Evolutionary conservation across 1,140 invertebrate genomes (phyloP).

Genomic region (Calliopsis andreniformis): DNA sequence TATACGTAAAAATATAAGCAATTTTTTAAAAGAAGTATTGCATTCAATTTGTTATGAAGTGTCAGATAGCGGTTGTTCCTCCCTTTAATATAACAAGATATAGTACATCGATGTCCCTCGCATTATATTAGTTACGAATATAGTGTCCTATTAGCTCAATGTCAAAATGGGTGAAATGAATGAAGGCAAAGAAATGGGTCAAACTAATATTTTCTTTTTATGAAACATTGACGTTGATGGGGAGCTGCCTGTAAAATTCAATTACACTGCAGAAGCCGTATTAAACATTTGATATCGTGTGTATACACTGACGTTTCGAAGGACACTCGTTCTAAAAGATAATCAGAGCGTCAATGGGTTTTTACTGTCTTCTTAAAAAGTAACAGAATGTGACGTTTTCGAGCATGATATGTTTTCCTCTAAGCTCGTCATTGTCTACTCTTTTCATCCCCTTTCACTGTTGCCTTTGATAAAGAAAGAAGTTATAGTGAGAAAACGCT

Average conservation of each 20-base stretch:
- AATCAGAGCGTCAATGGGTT: background rate
- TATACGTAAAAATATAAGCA: too few relatives aligned
- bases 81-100: conserved; percentile 15
- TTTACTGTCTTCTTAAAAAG: background rate
- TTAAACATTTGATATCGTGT: conserved; percentile 32
- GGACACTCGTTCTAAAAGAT: background rate
- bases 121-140: conserved; percentile 16
- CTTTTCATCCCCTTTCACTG: too few relatives aligned
- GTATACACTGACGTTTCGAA: conserved; percentile 7
- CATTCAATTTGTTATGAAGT: background rate
- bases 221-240: conserved; percentile 46
- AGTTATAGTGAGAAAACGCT: too few relatives aligned
- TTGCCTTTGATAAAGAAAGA: background rate
- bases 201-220: conserved; percentile 44
- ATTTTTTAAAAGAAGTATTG: too few relatives aligned
- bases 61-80: too few relatives aligned
- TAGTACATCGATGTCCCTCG: conserved; percentile 3
- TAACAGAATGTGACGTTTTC: background rate
- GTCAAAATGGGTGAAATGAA: conserved; percentile 9
- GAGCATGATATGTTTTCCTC: too few relatives aligned
- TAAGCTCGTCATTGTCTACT: too few relatives aligned
- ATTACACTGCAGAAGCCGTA: conserved; percentile 31
- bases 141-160: conserved; percentile 15
- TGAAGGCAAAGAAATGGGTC: conserved; percentile 35
- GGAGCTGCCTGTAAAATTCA: conserved; percentile 31